Percentiles rank a stretch among this genome's conserved stretches.
phyloP scores from a whole-genome alignment of 2,113 vertebrate species.

The Pao palembangensis region DNA sequence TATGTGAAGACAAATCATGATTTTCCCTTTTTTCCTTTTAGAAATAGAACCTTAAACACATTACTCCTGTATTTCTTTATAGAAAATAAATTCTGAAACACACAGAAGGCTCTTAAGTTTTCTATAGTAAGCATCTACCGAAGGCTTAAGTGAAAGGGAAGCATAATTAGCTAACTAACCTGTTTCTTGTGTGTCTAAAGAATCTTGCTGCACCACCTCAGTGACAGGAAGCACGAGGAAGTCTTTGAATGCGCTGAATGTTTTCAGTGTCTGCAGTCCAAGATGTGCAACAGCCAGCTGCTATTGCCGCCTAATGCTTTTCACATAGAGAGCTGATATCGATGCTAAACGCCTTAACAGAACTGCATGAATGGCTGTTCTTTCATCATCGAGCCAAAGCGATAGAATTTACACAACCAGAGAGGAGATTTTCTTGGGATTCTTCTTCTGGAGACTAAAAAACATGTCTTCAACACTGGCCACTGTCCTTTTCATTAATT shows the following conservation, averaged over 20 bases:
- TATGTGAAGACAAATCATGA: neutral
- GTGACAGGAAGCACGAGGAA: slow-evolving; percentile 40
- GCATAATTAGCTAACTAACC: slow-evolving; percentile 6
- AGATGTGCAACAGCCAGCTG: slow-evolving; percentile 46
- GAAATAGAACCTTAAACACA: too few relatives aligned
- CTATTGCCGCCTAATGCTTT: slow-evolving; percentile 50
- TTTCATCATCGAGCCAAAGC: slow-evolving; percentile 51
- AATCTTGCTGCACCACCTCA: slow-evolving; percentile 1
- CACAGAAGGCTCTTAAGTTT: too few relatives aligned
- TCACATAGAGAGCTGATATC: slow-evolving; percentile 40
- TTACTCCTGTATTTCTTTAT: too few relatives aligned
- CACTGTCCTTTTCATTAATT: slow-evolving; percentile 61
- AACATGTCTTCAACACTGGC: slow-evolving; percentile 42
- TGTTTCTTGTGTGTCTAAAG: slow-evolving; percentile 21
- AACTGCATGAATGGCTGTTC: slow-evolving; percentile 36
- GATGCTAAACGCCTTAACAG: slow-evolving; percentile 25
- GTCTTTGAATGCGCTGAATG: slow-evolving; percentile 13
- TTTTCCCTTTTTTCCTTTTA: neutral
- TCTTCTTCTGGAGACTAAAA: slow-evolving; percentile 15
- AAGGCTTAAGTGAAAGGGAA: too few relatives aligned
- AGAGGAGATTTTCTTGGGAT: slow-evolving; percentile 32
- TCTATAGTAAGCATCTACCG: too few relatives aligned
- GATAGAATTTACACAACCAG: slow-evolving; percentile 31
- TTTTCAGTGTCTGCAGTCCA: slow-evolving; percentile 42
- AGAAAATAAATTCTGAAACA: too few relatives aligned